These are phyloP conservation scores for Oxyruncus cristatus DNA, from an alignment of 2,113 vertebrate species.

Conservation along the genomic window DNA sequence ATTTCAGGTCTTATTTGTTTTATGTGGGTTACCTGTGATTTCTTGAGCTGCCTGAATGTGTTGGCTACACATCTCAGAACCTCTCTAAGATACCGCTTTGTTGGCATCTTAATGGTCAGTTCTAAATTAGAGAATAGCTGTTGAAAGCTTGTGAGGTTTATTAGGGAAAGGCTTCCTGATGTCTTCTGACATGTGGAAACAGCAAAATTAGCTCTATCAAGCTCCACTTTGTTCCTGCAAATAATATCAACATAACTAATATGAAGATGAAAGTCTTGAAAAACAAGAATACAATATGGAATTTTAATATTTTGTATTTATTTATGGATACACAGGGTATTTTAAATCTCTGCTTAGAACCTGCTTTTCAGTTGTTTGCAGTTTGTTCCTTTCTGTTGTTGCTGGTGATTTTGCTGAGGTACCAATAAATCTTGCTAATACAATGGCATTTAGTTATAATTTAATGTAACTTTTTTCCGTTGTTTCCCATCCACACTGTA, in stretches of 20 bases:
- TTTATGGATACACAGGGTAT: neutral
- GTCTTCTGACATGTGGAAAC: neutral
- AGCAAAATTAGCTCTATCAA: neutral
- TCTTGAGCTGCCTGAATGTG: neutral
- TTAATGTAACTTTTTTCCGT: neutral
- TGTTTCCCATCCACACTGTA: neutral
- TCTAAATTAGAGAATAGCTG: neutral
- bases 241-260: neutral
- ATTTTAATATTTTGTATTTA: neutral
- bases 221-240: neutral
- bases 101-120: neutral
- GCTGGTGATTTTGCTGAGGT: neutral
- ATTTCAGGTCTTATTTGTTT: neutral
- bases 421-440: neutral
- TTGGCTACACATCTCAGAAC: neutral
- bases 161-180: neutral
- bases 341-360: neutral
- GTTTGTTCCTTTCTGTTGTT: neutral
- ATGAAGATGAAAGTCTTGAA: neutral
- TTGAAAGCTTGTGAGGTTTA: neutral
- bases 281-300: neutral
- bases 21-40: neutral
- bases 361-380: rapidly evolving
- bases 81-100: neutral
- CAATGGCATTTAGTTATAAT: neutral